Evolutionary conservation across 2,797 vertebrate species (phyloP).

Genomic region (Eulemur mongoz): DNA sequence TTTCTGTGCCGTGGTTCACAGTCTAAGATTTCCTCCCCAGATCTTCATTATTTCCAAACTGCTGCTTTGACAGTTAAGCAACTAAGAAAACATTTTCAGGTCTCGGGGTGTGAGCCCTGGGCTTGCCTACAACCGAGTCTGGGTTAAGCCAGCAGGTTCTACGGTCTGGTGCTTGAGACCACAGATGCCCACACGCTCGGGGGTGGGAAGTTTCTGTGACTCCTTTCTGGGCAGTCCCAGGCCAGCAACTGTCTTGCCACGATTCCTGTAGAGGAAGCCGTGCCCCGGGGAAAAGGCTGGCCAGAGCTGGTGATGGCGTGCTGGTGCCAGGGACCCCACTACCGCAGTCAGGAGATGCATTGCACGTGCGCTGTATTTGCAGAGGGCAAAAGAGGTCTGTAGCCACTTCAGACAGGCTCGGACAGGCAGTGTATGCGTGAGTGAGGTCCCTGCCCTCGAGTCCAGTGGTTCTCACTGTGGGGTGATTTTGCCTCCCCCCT

Average conservation of each 20-base stretch:
- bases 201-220: fast-evolving
- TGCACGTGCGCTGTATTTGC: fast-evolving
- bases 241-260: background rate
- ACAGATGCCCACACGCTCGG: fast-evolving
- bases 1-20: background rate
- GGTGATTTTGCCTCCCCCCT: too few species aligned
- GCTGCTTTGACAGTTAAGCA: background rate
- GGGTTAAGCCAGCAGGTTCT: fast-evolving
- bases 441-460: fast-evolving
- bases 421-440: fast-evolving
- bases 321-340: too few species aligned
- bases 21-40: background rate
- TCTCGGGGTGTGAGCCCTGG: background rate
- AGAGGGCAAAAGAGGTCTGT: background rate
- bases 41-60: background rate
- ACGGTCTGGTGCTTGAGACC: background rate
- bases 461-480: fast-evolving
- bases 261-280: background rate
- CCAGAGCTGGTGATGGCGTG: background rate
- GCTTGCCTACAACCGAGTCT: background rate
- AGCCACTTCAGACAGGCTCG: too few species aligned
- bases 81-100: background rate
- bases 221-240: background rate
- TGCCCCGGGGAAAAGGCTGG: fast-evolving
- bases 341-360: fast-evolving